Evolutionary conservation across 2,113 vertebrate genomes (phyloP).

Genomic region (Alethe castanea): DNA sequence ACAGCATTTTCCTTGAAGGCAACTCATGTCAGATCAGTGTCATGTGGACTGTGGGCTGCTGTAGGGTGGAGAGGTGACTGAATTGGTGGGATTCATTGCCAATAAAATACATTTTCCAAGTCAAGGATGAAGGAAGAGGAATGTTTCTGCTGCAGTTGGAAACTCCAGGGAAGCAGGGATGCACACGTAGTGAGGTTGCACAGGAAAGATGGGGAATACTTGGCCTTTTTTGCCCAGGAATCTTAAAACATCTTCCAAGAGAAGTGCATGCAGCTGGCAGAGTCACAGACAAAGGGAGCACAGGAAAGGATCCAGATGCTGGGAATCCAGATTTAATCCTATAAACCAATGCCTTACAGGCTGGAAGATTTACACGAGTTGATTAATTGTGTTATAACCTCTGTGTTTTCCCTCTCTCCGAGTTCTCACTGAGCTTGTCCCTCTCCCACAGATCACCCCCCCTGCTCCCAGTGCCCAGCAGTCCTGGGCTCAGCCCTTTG

Average conservation of each 20-base stretch:
- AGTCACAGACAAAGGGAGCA: background rate
- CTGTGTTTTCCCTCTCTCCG: background rate
- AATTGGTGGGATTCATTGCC: background rate
- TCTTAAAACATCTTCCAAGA: background rate
- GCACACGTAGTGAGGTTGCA: background rate
- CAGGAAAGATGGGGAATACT: background rate
- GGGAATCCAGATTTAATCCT: background rate
- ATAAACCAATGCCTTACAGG: background rate
- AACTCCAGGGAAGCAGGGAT: background rate
- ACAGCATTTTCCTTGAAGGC: background rate
- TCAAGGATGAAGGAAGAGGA: background rate
- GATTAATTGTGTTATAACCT: background rate
- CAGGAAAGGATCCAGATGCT: background rate
- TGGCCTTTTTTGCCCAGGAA: background rate
- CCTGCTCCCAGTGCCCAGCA: constrained; percentile 83
- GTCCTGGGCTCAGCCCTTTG: constrained; percentile 82
- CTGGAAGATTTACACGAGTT: background rate
- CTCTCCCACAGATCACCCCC: constrained; percentile 78
- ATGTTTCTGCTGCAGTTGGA: background rate
- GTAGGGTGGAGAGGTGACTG: background rate
- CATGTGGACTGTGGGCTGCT: rapidly evolving
- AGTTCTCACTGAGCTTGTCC: background rate
- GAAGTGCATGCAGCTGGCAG: background rate
- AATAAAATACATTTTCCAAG: background rate
- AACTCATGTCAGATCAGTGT: background rate